phyloP scores from a whole-genome alignment of 2,797 vertebrate species.

The Propithecus deckenii region DNA sequence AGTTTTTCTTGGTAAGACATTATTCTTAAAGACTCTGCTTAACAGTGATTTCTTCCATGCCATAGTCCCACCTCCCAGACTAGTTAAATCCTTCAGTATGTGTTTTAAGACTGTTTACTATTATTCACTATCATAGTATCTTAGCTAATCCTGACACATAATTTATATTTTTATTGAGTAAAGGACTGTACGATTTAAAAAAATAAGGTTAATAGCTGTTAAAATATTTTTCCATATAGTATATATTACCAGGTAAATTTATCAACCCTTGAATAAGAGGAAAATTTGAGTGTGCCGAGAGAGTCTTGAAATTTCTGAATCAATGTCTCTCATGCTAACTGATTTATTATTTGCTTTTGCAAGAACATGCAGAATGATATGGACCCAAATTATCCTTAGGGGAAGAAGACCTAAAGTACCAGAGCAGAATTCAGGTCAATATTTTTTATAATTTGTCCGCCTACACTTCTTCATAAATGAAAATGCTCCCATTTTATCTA shows the following conservation, averaged over 20 bases:
- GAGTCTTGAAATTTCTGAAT: neutral
- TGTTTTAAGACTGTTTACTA: neutral
- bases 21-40: neutral
- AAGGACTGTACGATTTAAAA: neutral
- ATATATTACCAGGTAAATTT: neutral
- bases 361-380: neutral
- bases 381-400: neutral
- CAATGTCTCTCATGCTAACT: neutral
- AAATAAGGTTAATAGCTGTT: neutral
- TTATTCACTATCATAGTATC: neutral
- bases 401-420: neutral
- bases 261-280: neutral
- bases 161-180: neutral
- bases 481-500: neutral
- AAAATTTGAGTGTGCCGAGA: neutral
- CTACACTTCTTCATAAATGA: neutral
- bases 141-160: neutral
- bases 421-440: neutral
- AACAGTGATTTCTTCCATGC: neutral
- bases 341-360: neutral
- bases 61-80: neutral
- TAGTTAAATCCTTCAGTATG: neutral
- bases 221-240: neutral
- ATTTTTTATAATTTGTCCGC: neutral
- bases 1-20: neutral